Conservation (phyloP, 2,797 vertebrate genomes). For the Rhincodon typus region DNA sequence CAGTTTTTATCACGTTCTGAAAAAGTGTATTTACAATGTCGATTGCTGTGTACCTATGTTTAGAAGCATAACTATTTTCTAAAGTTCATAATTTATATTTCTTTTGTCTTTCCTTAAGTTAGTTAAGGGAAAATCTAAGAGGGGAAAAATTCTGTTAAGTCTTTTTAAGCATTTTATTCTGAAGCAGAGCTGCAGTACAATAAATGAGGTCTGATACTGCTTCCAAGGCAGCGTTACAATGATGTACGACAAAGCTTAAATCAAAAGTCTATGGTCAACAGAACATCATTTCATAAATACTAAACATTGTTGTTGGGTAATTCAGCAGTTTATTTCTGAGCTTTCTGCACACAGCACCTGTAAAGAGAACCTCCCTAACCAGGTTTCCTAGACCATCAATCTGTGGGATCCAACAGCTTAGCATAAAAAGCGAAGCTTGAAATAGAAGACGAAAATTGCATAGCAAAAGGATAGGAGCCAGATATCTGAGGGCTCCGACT, state of each 20-base stretch:
- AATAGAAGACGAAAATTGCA: constrained; percentile 98
- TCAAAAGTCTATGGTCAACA: background rate
- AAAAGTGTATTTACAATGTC: background rate
- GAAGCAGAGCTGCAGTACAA: background rate
- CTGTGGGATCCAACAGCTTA: constrained; percentile 78
- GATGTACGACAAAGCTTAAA: background rate
- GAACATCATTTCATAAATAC: background rate
- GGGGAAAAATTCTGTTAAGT: background rate
- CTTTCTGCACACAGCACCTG: constrained; percentile 60
- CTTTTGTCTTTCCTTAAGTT: background rate
- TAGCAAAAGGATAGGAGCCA: constrained; percentile 78
- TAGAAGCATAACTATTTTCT: background rate
- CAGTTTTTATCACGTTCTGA: background rate
- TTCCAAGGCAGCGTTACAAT: background rate
- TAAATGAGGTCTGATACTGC: background rate
- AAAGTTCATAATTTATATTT: background rate
- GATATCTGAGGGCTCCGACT: constrained; percentile 82
- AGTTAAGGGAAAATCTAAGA: background rate
- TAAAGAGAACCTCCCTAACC: constrained; percentile 54
- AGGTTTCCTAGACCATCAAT: constrained; percentile 66
- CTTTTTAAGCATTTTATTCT: background rate
- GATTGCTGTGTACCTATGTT: background rate
- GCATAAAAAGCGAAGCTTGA: constrained; percentile 92
- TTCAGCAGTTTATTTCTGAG: constrained; percentile 43
- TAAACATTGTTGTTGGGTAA: constrained; percentile 19